Evolutionary conservation across 2,888 invertebrate genomes (phyloP), one percentile per base, ranked within the genome.

Genomic region (Diarsia dahlii): DNA sequence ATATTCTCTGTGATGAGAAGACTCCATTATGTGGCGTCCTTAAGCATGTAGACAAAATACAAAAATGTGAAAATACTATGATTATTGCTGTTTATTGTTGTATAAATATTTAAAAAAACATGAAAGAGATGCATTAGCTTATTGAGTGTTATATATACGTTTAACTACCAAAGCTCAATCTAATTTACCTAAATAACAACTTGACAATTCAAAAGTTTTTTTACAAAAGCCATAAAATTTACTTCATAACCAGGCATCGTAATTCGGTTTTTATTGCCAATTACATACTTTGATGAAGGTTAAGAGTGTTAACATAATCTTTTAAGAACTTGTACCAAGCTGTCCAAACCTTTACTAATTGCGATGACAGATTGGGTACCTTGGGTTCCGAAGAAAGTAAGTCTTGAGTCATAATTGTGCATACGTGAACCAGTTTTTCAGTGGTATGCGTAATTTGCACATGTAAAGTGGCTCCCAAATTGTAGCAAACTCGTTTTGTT

Each of bases 401-500:
- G 23, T 54, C 34, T 72, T 81, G 50, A 34, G 23, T 50, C 56
- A 52, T 74, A 58, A 72, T 70, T 85, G 74, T 82, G 87, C 87
- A 84, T 77, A 77, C 66, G 45, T 74, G 84, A 86, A 90, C 90
- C 84, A 91, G 88, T 89, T 91, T 90, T 91, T 87, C 84, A 85
- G 81, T 70, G 62, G 81, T 84, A 83, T 88, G 88, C 74, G 81
- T 84, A 82, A 88, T 87, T 89, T 83, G 82, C 85, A 87, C 74
- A 78, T 78, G 39, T 76, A 69, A 81, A 84, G 82, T 83, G 54
- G 83, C 83, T 84, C 81, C 84, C 86, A 88, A 86, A 84, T 84
- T 89, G 76, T 82, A 84, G 76, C 39, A 89, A 75, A 93, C 93
- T 88, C 75, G 93, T 93, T 93, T 84, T 88, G 71, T 72, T 75